Evolutionary conservation across 2,113 vertebrate species (phyloP).

Genomic region (Beaufortia kweichowensis): DNA sequence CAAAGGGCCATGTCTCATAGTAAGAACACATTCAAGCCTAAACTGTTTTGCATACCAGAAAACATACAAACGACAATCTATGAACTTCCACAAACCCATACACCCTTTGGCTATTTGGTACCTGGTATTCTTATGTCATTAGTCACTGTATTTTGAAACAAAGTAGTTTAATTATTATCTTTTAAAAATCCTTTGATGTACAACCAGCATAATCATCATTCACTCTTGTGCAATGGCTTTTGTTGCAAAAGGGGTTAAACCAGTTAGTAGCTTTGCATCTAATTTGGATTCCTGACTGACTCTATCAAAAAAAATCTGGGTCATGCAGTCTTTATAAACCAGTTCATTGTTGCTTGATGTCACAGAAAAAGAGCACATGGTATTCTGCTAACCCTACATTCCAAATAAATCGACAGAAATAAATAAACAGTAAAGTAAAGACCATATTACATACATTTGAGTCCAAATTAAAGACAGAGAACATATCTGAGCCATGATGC

Average conservation of each 20-base stretch:
- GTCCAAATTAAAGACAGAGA: background rate
- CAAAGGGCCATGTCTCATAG: conserved; percentile 42
- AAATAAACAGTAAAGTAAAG: conserved; percentile 26
- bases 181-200: background rate
- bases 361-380: conserved; percentile 23
- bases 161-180: background rate
- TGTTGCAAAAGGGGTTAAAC: conserved; percentile 3
- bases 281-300: conserved; percentile 22
- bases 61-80: background rate
- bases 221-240: background rate
- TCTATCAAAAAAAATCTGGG: conserved; percentile 28
- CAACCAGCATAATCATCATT: conserved; percentile 17
- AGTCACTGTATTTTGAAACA: background rate
- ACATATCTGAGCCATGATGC: background rate
- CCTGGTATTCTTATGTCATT: background rate
- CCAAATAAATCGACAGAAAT: conserved; percentile 18
- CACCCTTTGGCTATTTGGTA: background rate
- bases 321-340: conserved; percentile 10
- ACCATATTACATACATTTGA: background rate
- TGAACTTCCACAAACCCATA: background rate
- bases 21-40: conserved; percentile 25
- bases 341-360: conserved; percentile 1
- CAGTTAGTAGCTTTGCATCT: conserved; percentile 14
- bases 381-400: conserved; percentile 21
- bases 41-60: conserved; percentile 37